These are phyloP conservation scores for Adineta ricciae DNA, from an alignment of 2,888 invertebrate species.

Conservation along the genomic window DNA sequence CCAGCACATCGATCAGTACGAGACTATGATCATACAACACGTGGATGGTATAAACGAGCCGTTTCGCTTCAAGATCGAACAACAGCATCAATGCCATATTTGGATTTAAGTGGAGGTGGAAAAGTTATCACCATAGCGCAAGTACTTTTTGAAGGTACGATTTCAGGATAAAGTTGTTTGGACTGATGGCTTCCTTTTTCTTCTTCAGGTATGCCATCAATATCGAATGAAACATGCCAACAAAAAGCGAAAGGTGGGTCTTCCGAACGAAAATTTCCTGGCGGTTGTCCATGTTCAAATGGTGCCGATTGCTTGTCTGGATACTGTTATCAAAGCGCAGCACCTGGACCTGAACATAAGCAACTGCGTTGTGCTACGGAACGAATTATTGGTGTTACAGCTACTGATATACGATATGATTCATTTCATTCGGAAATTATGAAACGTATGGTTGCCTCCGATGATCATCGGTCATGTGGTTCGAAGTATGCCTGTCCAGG, in stretches of 20 bases:
- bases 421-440: constrained; percentile 50
- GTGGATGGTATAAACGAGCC: constrained; percentile 49
- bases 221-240: constrained; percentile 37
- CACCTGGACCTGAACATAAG: constrained; percentile 39
- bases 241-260: not conserved
- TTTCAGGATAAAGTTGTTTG: no score
- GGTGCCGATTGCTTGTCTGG: constrained; percentile 39
- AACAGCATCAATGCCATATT: constrained; percentile 50
- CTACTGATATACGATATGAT: constrained; percentile 49
- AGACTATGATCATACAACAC: constrained; percentile 48
- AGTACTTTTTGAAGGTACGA: constrained; percentile 51
- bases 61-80: constrained; percentile 47
- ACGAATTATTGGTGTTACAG: constrained; percentile 50
- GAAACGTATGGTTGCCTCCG: constrained; percentile 48
- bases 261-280: constrained; percentile 38
- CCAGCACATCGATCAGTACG: constrained; percentile 50
- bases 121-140: constrained; percentile 51
- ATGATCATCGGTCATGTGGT: constrained; percentile 44
- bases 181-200: no score
- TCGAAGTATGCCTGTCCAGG: constrained; percentile 46
- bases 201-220: constrained; percentile 34
- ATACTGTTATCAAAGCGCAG: constrained; percentile 46
- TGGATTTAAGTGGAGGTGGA: constrained; percentile 51
- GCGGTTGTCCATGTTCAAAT: constrained; percentile 47
- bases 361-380: constrained; percentile 49